Conservation (phyloP, 2,888 invertebrate species). For the Heterodera filipjevi region DNA sequence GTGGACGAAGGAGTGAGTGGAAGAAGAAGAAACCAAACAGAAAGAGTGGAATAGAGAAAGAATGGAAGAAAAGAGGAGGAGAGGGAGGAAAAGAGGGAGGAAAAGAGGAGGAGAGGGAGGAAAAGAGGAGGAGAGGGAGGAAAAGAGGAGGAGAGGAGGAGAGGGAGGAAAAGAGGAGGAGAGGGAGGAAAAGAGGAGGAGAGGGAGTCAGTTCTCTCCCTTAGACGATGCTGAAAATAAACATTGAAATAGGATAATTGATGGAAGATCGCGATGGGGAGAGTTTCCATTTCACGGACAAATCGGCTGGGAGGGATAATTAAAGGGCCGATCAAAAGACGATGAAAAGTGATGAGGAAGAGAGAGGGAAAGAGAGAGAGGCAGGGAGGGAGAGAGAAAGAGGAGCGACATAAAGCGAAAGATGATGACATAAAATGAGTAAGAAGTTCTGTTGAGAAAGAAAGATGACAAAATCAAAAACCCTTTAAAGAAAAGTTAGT, state of each 20-base stretch:
- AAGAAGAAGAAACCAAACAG: not conserved
- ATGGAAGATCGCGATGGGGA: not conserved
- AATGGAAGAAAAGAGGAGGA: not conserved
- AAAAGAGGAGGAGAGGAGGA: not conserved
- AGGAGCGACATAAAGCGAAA: not conserved
- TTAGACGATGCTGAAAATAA: constrained; percentile 10
- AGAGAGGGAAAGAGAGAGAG: not conserved
- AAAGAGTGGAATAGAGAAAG: not conserved
- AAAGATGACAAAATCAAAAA: not conserved
- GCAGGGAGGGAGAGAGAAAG: not conserved
- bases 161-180: not conserved
- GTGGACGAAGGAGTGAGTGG: not conserved
- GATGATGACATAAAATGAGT: not conserved
- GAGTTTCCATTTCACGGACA: constrained; percentile 20
- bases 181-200: not conserved
- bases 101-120: not conserved
- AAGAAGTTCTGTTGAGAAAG: too few relatives aligned
- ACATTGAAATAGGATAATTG: constrained; percentile 9
- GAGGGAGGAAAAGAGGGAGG: not conserved
- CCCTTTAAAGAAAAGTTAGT: too few relatives aligned
- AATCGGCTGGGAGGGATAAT: constrained; percentile 19
- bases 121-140: not conserved
- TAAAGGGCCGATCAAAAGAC: not conserved
- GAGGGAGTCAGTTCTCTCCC: not conserved
- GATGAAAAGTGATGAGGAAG: not conserved